Conservation (phyloP, 2,113 vertebrate species). For the Asarcornis scutulata region DNA sequence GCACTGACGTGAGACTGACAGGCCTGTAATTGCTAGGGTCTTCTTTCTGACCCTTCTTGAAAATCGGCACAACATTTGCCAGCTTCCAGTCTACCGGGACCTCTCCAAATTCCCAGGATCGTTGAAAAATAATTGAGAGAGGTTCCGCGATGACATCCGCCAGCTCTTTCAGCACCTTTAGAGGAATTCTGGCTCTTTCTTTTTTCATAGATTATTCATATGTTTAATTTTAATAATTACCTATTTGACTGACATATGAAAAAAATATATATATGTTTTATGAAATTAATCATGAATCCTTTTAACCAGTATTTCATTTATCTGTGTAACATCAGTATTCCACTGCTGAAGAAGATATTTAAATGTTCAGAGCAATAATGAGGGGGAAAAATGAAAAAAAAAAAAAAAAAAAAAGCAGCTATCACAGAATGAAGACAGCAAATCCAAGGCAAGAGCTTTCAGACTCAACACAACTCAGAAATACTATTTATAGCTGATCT, state of each 20-base stretch:
- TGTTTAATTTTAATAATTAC: slow-evolving; percentile 4
- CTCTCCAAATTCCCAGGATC: no score
- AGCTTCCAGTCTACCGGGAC: no score
- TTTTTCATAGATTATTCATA: not conserved
- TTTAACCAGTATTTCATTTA: not conserved
- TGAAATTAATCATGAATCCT: not conserved
- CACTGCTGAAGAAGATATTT: not conserved
- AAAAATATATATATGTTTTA: not conserved
- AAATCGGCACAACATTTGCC: no score
- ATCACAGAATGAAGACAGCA: not conserved
- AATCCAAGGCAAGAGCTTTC: not conserved
- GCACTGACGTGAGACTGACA: no score
- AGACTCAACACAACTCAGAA: not conserved
- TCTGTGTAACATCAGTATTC: not conserved
- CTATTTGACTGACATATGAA: not conserved
- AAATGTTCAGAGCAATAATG: not conserved
- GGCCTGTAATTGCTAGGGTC: no score
- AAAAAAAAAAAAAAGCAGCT: not conserved
- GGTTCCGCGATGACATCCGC: no score
- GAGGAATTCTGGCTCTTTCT: not conserved
- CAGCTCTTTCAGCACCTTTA: no score
- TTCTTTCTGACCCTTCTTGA: no score
- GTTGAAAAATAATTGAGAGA: no score
- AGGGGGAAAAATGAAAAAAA: not conserved
- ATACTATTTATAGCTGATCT: not conserved